Evolutionary conservation across 2,113 vertebrate species (phyloP), one percentile per base, ranked within the genome.

Genomic region (Clarias batrachus): DNA sequence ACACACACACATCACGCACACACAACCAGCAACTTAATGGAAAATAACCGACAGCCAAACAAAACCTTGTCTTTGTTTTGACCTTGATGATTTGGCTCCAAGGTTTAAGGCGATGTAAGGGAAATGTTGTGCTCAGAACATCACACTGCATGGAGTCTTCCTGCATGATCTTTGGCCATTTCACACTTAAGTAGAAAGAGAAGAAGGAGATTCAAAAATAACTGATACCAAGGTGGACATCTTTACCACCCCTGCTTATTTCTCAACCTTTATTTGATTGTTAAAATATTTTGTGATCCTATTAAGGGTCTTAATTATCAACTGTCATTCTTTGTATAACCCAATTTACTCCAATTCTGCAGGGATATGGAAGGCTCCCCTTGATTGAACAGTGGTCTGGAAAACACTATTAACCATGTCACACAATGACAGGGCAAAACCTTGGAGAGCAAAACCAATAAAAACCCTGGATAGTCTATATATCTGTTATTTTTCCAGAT

Each of bases 41-140:
- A 82, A 86, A 86, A 86, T 82, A 82, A 82, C 65, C 85, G 66
- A 82, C 21, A 86, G 78, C 57, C 68, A 86, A 86, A 86, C n/a
- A 82, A 74, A 86, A 74, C 85, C 66, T 86, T 62, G 1, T 30
- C 68, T 73, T 68, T 86, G 79, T 81, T 82, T 86, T 86, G 85
- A 82, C 85, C 85, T 82, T 82, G 79, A 30, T 82, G 68, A 54
- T 6, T 82, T 81, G 79, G 57, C 66, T 86, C 85, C 85, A 82
- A 86, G 85, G 79, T 81, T 74, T 65, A 60, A 66, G 21, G 41
- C 59, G 60, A 54, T 68, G 60, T 25, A 25, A 62, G 48, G 16
- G 30, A 74, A 82, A 74, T 74, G 14, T 21, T 59, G 62, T 70
- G 14, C 48, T 79, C 83, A 76, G n/a, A 63, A 37, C 63, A 27